Conservation (phyloP, 2,888 invertebrate genomes). For the Eledone cirrhosa region DNA sequence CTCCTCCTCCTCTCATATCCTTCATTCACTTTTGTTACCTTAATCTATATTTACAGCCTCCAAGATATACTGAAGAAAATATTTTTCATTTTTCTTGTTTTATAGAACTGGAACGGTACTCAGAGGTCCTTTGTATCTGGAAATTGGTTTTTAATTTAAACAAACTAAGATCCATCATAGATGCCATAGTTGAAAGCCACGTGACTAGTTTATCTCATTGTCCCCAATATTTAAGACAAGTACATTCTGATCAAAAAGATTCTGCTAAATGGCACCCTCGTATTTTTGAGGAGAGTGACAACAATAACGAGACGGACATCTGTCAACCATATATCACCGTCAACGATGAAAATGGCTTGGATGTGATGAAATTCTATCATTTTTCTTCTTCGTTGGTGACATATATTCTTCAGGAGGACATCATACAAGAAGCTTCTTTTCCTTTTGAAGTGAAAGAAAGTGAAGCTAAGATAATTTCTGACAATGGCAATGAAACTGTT, state of each 20-base stretch:
- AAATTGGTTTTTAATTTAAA: slow-evolving; percentile 41
- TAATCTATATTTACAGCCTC: too few species aligned
- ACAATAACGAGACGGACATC: too few species aligned
- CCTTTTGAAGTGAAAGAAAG: slow-evolving; percentile 60
- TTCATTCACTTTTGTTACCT: too few species aligned
- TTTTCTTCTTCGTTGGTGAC: slow-evolving; percentile 53
- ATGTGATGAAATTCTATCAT: slow-evolving; percentile 61
- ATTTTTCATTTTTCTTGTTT: too few species aligned
- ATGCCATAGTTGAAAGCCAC: slow-evolving; percentile 53
- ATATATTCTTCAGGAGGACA: slow-evolving; percentile 48
- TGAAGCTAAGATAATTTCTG: slow-evolving; percentile 58
- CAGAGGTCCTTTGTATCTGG: slow-evolving; percentile 52
- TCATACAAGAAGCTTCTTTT: slow-evolving; percentile 52
- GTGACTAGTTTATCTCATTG: slow-evolving; percentile 34
- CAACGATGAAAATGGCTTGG: slow-evolving; percentile 51
- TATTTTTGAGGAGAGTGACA: too few species aligned
- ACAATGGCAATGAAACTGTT: slow-evolving; percentile 47
- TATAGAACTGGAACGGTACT: slow-evolving; percentile 37
- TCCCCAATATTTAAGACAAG: too few species aligned
- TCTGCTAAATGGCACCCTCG: too few species aligned
- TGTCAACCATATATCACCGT: too few species aligned
- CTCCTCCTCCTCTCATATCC: too few species aligned
- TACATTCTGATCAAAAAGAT: too few species aligned
- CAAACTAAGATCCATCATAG: slow-evolving; percentile 35
- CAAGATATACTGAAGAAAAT: too few species aligned